These are phyloP conservation scores for Semotilus atromaculatus DNA, from an alignment of 2,797 vertebrate genomes.

Conservation along the genomic window DNA sequence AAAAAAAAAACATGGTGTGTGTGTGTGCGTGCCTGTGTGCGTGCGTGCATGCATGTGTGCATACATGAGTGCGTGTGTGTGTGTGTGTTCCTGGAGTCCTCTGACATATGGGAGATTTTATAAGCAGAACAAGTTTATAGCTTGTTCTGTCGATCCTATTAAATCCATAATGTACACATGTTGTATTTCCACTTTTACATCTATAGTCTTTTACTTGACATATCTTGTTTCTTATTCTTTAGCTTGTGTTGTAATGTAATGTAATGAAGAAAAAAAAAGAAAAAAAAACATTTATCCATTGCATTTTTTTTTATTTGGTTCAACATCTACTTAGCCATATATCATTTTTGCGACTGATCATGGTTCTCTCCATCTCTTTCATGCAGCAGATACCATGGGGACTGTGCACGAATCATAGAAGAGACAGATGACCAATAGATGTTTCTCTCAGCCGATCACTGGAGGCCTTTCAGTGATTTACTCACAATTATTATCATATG, in stretches of 20 bases:
- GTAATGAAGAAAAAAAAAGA: no score
- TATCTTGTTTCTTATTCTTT: neutral
- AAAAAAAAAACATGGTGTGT: neutral
- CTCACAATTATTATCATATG: neutral
- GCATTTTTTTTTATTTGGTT: neutral
- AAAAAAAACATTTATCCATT: neutral
- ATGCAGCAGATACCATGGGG: neutral
- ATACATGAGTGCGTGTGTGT: no score
- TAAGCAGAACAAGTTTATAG: neutral
- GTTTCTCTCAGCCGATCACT: neutral
- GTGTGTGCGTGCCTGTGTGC: no score
- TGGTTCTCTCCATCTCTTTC: neutral
- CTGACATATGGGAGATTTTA: neutral
- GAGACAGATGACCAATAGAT: neutral
- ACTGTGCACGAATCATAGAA: neutral
- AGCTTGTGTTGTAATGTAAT: neutral
- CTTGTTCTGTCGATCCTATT: neutral
- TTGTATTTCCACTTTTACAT: neutral
- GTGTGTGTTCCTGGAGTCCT: neutral
- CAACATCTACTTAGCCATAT: neutral
- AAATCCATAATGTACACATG: neutral
- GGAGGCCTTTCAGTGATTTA: neutral
- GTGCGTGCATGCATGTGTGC: rapidly evolving
- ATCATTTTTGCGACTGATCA: neutral
- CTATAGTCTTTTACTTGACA: neutral